Base-by-base conservation (phyloP, 2,888 invertebrate genomes). In the Plagodis dolabraria region DNA sequence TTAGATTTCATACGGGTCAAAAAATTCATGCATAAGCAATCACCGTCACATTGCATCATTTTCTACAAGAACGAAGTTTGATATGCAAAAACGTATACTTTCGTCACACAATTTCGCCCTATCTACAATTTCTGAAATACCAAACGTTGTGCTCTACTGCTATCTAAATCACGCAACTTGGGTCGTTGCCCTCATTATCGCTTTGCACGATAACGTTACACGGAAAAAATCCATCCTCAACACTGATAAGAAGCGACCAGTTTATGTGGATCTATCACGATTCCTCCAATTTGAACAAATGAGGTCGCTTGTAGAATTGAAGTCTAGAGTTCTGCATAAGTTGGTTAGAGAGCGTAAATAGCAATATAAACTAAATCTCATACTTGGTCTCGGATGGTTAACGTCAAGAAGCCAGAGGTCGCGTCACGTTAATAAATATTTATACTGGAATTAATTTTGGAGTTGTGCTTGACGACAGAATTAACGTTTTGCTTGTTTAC, bases 101-200 rank as follows among this genome's bases (percentile, higher is more conserved):
- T 55, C 45, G 42, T 42, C 47, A 45, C 44, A 65, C 51, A 60
- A 63, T 63, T 67, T 68, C 47, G 53, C 50, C 47, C 46, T 69
- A 68, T 70, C 68, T 63, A 54, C 56, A 48, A 66, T 66, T 67
- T 62, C 54, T 65, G 47, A 65, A 67, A 68, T 65, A 65, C 70
- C 57, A 59, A 69, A 68, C 46, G 34, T 33, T 49, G 9, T 33
- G 9, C 40, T 10, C 40, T 42, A 46, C 33, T 63, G 68, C 72
- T 85, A 82, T 81, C 83, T 79, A 76, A 79, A 83, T 86, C 84
- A 85, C 80, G 85, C 82, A 82, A 85, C 73, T 77, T 69, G 76
- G 90, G 85, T 89, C 86, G 73, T 81, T 83, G 85, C 75, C 82
- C 89, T 77, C 80, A 77, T 83, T 89, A 91, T 89, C 91, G 72